Base-by-base conservation (phyloP, 1,140 invertebrate genomes). In the Mizuhopecten yessoensis region DNA sequence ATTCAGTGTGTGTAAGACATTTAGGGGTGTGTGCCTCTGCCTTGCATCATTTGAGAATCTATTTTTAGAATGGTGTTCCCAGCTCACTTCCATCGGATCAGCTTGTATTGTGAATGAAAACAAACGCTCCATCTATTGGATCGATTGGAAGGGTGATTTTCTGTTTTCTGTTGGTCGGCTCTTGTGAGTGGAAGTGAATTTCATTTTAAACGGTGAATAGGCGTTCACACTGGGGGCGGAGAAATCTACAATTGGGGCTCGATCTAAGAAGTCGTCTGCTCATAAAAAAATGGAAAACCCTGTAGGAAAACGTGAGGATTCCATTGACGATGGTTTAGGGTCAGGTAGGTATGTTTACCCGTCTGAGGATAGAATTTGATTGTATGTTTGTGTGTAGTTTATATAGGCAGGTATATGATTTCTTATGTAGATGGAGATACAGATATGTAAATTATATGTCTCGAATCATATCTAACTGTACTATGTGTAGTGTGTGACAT, bases 181-280 rank as follows among this genome's bases (percentile, higher is more conserved):
- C n/a, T 75, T 0, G 57, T 29, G n/a, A 75, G n/a, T 29, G 23
- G 23, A 11, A 75, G 57, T 75, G 57, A 29, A 29, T 75, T 75
- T 75, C 57, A 2, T 29, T 75, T 75, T 29, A 75, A 75, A 75
- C 15, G 23, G 0, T 29, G 11, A 75, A n/a, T n/a, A 75, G 1
- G n/a, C 57, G 5, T n/a, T 75, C 57, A 75, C 57, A 75, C 57
- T 75, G 57, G 57, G 57, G 57, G 57, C 57, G 57, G 57, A 75
- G 57, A 75, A 75, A 75, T 75, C 57, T 75, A 75, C 57, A 75
- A 75, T 75, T 29, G 57, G 57, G 57, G 57, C 57, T 75, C 57
- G 57, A 75, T 75, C 57, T 17, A 75, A 75, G 57, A 75, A 75
- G 57, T n/a, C 57, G n/a, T 5, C 57, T 9, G 5, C n/a, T 75